Evolutionary conservation across 2,888 invertebrate species (phyloP).

Genomic region (Macrophya annulata): DNA sequence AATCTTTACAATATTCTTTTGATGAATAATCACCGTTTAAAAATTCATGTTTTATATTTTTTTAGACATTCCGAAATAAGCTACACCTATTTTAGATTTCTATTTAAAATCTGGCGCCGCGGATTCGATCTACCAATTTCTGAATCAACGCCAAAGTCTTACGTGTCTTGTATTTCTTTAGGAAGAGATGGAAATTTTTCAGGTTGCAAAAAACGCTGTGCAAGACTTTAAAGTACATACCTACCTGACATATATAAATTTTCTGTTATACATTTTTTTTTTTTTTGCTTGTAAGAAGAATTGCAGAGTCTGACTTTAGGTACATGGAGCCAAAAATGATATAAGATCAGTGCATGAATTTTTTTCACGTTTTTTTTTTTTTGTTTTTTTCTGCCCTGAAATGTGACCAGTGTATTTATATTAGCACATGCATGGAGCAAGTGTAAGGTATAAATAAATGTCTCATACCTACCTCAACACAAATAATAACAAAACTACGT

Average conservation of each 20-base stretch:
- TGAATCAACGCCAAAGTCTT: constrained; percentile 33
- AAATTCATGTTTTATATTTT: neutral
- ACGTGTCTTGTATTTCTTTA: neutral
- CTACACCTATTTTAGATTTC: constrained; percentile 28
- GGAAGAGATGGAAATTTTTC: constrained; percentile 1
- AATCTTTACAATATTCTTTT: neutral
- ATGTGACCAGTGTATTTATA: neutral
- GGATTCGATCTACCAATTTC: constrained; percentile 25
- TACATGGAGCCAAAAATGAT: neutral
- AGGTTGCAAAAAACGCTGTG: neutral
- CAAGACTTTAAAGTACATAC: neutral
- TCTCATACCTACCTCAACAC: neutral
- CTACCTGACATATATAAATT: neutral
- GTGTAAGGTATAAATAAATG: neutral
- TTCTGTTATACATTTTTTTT: neutral
- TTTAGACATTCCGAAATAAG: neutral
- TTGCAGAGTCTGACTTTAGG: neutral
- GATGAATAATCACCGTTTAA: neutral
- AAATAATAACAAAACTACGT: neutral
- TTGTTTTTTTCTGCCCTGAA: neutral
- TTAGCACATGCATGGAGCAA: neutral
- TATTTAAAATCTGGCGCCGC: constrained; percentile 27
- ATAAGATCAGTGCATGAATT: neutral
- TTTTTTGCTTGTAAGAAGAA: neutral
- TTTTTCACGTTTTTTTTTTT: neutral